These are phyloP conservation scores for Sorex maritimensis DNA, from an alignment of 2,797 vertebrate species.

Conservation along the genomic window DNA sequence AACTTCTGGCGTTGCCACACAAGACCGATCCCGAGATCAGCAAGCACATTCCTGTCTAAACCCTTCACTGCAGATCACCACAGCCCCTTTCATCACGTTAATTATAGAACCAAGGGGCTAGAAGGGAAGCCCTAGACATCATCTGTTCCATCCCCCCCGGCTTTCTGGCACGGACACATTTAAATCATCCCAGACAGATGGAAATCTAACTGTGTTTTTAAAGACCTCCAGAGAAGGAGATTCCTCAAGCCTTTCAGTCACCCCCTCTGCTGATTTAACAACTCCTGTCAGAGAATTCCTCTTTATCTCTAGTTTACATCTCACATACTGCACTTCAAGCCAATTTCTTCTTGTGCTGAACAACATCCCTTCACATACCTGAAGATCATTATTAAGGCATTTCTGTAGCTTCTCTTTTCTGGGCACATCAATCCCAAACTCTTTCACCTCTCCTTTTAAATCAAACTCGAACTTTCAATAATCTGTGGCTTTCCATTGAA, in stretches of 20 bases:
- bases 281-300: constrained; percentile 59
- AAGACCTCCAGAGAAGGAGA: constrained; percentile 78
- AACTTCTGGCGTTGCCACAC: constrained; percentile 69
- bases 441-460: constrained; percentile 54
- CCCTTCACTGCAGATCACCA: constrained; percentile 67
- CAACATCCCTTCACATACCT: constrained; percentile 22
- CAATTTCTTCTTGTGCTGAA: constrained; percentile 69
- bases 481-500: constrained; percentile 57
- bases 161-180: constrained; percentile 67
- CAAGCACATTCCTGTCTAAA: constrained; percentile 81
- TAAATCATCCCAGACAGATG: constrained; percentile 84
- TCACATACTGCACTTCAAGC: constrained; percentile 20
- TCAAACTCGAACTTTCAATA: constrained; percentile 63
- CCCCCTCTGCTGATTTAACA: constrained; percentile 62
- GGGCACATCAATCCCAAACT: constrained; percentile 27
- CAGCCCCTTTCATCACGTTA: constrained; percentile 79
- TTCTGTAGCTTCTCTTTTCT: constrained; percentile 34
- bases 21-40: constrained; percentile 66
- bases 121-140: constrained; percentile 63
- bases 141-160: constrained; percentile 47
- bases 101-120: constrained; percentile 81
- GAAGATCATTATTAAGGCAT: constrained; percentile 41
- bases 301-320: constrained; percentile 77
- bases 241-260: constrained; percentile 70
- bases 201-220: constrained; percentile 76